Conservation (phyloP, 1,140 invertebrate genomes). For the Scaptomyza pallida region DNA sequence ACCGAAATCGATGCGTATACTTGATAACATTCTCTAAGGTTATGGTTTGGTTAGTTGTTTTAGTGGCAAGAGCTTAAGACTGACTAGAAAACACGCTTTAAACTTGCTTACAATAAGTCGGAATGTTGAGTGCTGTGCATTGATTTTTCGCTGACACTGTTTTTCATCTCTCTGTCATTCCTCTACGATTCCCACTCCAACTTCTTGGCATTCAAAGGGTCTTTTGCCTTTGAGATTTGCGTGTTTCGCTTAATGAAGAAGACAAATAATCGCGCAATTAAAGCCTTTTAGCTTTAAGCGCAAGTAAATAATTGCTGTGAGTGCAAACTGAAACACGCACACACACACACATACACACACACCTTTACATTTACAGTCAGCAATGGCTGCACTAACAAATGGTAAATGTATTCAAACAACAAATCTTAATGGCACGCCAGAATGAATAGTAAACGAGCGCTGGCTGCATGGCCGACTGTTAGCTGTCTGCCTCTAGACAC, state of each 20-base stretch:
- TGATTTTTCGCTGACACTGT: conserved; percentile 60
- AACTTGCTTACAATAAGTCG: too few species aligned
- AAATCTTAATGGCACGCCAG: conserved; percentile 82
- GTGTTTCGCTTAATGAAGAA: conserved; percentile 83
- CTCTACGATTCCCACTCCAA: not conserved
- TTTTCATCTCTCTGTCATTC: conserved; percentile 5
- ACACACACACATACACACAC: conserved; percentile 32
- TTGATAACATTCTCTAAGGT: conserved; percentile 1
- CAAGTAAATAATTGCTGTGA: conserved; percentile 83
- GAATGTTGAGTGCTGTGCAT: too few species aligned
- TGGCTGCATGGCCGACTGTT: conserved; percentile 26
- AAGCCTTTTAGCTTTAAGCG: conserved; percentile 83
- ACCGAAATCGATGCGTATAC: conserved; percentile 26
- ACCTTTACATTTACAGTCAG: conserved; percentile 28
- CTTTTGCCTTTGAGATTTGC: conserved; percentile 80
- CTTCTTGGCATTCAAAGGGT: conserved; percentile 29
- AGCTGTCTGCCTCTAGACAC: conserved; percentile 32
- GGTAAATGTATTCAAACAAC: conserved; percentile 82
- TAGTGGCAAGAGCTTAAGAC: not conserved
- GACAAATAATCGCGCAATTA: conserved; percentile 84
- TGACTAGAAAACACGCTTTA: not conserved
- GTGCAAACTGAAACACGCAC: conserved; percentile 67
- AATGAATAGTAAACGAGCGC: conserved; percentile 80
- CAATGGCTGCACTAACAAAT: conserved; percentile 73
- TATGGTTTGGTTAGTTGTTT: not conserved